phyloP scores from a whole-genome alignment of 37 sponge, comb jelly and placozoan genomes.

The Petrosia ficiformis region DNA sequence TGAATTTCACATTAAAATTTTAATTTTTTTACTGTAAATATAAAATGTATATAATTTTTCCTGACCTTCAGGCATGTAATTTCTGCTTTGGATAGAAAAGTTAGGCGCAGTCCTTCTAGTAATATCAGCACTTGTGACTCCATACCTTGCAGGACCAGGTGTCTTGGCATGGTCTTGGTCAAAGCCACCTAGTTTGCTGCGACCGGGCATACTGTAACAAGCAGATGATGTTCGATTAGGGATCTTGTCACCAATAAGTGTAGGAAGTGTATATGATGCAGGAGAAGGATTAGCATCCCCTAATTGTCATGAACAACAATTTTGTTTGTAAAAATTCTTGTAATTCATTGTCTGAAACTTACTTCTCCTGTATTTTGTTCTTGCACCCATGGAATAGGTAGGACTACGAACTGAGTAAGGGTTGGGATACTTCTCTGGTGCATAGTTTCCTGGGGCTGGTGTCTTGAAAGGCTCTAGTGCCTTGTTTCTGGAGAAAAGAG shows the following conservation, averaged over 20 bases:
- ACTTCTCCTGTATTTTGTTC: slow-evolving; percentile 86
- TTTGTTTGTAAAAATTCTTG: neutral
- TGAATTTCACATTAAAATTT: neutral
- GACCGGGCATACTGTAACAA: slow-evolving; percentile 74
- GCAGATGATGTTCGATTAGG: slow-evolving; percentile 80
- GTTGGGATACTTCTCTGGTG: slow-evolving; percentile 58
- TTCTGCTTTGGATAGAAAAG: slow-evolving; percentile 72
- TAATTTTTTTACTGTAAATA: neutral
- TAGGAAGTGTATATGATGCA: slow-evolving; percentile 87
- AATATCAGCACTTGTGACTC: slow-evolving; percentile 36
- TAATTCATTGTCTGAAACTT: slow-evolving; percentile 13
- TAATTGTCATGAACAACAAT: slow-evolving; percentile 21
- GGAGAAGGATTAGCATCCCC: slow-evolving; percentile 94
- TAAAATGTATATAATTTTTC: neutral
- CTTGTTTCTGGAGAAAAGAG: slow-evolving; percentile 79
- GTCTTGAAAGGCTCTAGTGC: slow-evolving; percentile 81
- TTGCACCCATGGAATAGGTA: slow-evolving; percentile 83
- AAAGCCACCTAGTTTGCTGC: slow-evolving; percentile 87
- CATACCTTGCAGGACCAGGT: slow-evolving; percentile 85
- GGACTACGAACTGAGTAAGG: slow-evolving; percentile 74
- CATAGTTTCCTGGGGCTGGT: slow-evolving; percentile 87
- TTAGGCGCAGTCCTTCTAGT: slow-evolving; percentile 62
- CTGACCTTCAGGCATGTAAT: slow-evolving; percentile 91
- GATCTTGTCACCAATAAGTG: slow-evolving; percentile 75
- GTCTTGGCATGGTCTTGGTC: slow-evolving; percentile 83